Evolutionary conservation across 1,140 invertebrate species (phyloP).

Genomic region (Conopomorpha cramerella): DNA sequence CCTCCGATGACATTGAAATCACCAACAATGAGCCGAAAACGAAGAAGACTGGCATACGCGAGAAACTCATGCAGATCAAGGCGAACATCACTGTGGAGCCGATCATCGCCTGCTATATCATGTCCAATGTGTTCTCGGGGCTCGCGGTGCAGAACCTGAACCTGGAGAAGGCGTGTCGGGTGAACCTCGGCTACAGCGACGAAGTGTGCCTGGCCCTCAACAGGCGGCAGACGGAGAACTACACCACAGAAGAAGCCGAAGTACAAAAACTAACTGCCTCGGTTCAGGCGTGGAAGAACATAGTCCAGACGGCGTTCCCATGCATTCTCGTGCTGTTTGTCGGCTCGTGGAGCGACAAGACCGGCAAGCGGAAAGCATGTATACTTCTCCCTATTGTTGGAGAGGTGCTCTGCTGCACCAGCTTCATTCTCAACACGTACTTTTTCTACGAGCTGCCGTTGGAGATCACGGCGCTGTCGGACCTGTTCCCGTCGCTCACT

Average conservation of each 20-base stretch:
- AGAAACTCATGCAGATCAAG: conserved; percentile 39
- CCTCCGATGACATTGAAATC: conserved; percentile 15
- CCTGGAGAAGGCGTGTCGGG: conserved; percentile 65
- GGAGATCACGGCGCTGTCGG: conserved; percentile 67
- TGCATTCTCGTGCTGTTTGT: conserved; percentile 60
- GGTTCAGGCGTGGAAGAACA: conserved; percentile 60
- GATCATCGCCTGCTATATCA: conserved; percentile 62
- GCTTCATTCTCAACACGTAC: conserved; percentile 74
- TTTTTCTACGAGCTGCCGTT: conserved; percentile 73
- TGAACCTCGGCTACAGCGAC: conserved; percentile 57
- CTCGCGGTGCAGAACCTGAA: conserved; percentile 64
- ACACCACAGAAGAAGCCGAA: conserved; percentile 42
- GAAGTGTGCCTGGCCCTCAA: conserved; percentile 58
- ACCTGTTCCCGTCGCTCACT: conserved; percentile 74
- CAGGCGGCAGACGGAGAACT: conserved; percentile 35
- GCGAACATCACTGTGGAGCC: conserved; percentile 64
- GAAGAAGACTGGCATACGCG: conserved; percentile 23
- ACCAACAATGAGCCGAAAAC: conserved; percentile 22
- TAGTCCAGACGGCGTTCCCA: conserved; percentile 53
- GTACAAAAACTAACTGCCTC: conserved; percentile 59
- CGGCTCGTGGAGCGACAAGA: conserved; percentile 68
- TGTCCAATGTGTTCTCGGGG: conserved; percentile 62
- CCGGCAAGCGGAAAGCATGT: conserved; percentile 75
- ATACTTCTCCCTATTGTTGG: conserved; percentile 79
- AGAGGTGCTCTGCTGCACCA: conserved; percentile 72